Evolutionary conservation across 2,888 invertebrate genomes (phyloP).

Genomic region (Metallyticus violacea): DNA sequence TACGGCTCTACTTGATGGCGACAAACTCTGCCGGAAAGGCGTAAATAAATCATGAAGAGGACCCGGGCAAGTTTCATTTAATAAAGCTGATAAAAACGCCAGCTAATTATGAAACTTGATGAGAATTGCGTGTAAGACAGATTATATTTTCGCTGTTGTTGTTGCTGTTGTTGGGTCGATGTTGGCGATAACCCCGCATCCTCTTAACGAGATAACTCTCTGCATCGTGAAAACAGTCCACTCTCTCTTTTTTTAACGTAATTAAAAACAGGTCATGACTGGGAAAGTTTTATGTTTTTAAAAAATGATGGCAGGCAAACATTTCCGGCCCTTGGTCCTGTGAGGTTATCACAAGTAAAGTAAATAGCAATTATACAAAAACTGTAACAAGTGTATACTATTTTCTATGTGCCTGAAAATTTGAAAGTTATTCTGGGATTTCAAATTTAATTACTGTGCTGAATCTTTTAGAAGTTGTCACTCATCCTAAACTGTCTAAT

Average conservation of each 20-base stretch:
- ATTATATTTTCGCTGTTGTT: background rate
- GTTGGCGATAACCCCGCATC: background rate
- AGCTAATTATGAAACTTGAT: conserved; percentile 1
- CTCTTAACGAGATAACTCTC: background rate
- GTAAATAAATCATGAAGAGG: conserved; percentile 16
- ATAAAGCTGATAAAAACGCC: conserved; percentile 5
- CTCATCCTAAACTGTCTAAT: no score
- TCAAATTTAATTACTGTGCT: no score
- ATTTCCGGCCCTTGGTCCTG: background rate
- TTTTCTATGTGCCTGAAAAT: no score
- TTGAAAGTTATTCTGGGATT: no score
- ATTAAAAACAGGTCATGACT: background rate
- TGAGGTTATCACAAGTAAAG: background rate
- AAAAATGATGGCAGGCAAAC: background rate
- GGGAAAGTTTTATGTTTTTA: background rate
- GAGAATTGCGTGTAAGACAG: background rate
- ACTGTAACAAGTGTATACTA: no score
- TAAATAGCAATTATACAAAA: background rate
- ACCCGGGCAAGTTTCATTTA: conserved; percentile 6
- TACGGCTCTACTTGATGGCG: conserved; percentile 3
- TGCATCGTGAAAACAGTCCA: background rate
- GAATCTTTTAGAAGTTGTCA: no score
- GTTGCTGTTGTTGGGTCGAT: background rate
- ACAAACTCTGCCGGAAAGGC: conserved; percentile 7
- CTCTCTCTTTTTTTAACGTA: background rate